A percentile compares a stretch with the other conserved stretches of the same genome.
phyloP scores from a whole-genome alignment of 1,140 invertebrate genomes.

The Drosophila virilis region DNA sequence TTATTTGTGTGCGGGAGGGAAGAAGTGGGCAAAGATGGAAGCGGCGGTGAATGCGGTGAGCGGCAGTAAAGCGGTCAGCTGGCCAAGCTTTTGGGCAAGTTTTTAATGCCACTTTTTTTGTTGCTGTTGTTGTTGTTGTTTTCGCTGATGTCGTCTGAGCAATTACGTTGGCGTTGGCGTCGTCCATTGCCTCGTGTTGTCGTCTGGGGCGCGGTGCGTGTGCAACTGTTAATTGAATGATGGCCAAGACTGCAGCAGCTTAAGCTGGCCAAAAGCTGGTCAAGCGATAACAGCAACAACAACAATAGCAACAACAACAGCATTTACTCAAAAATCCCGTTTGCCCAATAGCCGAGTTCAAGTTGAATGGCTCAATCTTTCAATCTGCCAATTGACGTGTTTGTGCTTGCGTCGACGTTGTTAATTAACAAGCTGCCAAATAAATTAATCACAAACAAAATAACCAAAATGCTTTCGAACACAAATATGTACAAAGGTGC shows the following conservation, averaged over 20 bases:
- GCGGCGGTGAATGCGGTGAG: neutral
- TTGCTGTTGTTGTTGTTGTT: constrained; percentile 25
- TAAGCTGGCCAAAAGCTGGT: neutral
- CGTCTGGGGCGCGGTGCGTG: constrained; percentile 2
- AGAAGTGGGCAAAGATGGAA: neutral
- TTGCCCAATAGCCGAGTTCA: constrained; percentile 82
- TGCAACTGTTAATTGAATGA: constrained; percentile 71
- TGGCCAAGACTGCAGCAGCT: constrained; percentile 39
- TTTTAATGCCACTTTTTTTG: constrained; percentile 9
- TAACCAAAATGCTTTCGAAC: constrained; percentile 37
- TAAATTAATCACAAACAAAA: constrained; percentile 42
- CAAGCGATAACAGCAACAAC: constrained; percentile 7
- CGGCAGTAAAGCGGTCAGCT: constrained; percentile 31
- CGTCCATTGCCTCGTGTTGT: constrained; percentile 70
- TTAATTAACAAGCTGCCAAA: constrained; percentile 47
- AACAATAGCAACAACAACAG: constrained; percentile 13
- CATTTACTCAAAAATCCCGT: constrained; percentile 66
- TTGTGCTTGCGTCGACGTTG: constrained; percentile 48
- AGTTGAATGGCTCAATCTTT: constrained; percentile 79
- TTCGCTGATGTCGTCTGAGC: constrained; percentile 19
- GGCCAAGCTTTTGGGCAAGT: constrained; percentile 43
- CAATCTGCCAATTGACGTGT: constrained; percentile 61
- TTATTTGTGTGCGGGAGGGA: constrained; percentile 33
- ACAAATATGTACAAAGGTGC: neutral
- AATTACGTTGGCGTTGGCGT: constrained; percentile 61